Percentiles rank a stretch among this genome's conserved stretches.
Evolutionary conservation across 2,797 vertebrate genomes (phyloP).

Genomic region (Tapera naevia): DNA sequence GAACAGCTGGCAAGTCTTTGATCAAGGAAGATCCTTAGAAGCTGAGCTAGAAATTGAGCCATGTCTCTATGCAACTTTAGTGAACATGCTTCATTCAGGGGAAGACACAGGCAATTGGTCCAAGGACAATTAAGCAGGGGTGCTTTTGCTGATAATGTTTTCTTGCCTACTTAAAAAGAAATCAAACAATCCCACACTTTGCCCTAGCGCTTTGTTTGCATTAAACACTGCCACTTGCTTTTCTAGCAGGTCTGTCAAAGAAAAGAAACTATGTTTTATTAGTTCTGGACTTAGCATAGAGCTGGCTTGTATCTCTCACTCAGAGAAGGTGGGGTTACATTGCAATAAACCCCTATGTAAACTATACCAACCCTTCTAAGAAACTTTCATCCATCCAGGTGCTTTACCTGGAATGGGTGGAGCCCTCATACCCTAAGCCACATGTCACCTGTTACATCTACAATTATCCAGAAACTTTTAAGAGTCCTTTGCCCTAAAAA

Average conservation of each 20-base stretch:
- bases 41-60: neutral
- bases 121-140: neutral
- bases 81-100: neutral
- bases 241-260: constrained; percentile 37
- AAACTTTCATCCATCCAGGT: neutral
- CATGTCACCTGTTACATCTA: neutral
- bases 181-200: constrained; percentile 3
- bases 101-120: neutral
- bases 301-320: neutral
- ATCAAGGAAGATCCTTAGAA: neutral
- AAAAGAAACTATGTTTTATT: constrained; percentile 43
- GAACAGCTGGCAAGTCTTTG: neutral
- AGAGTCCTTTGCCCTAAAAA: neutral
- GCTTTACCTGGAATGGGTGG: neutral
- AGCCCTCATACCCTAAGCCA: neutral
- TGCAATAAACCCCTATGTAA: constrained; percentile 27
- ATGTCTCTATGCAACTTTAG: neutral
- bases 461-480: neutral
- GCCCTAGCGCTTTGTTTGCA: constrained; percentile 25
- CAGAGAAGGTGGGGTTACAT: constrained; percentile 1
- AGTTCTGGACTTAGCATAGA: constrained; percentile 40
- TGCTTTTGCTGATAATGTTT: constrained; percentile 24
- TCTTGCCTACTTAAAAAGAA: constrained; percentile 18
- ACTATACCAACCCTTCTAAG: neutral
- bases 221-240: constrained; percentile 14